Evolutionary conservation across 2,888 invertebrate genomes (phyloP).

Genomic region (Phengaris arion): DNA sequence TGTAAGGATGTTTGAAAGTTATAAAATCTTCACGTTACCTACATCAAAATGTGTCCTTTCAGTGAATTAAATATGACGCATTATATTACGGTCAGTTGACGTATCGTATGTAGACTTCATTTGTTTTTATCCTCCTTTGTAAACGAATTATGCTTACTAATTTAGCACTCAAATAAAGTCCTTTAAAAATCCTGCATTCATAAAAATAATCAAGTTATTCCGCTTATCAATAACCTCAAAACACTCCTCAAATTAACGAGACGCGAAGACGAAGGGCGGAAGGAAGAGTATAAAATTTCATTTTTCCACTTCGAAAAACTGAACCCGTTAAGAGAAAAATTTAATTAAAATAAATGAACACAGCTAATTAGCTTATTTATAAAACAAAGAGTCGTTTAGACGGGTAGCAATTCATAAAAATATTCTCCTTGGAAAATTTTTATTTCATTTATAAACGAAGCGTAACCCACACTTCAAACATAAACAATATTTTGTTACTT

Average conservation of each 20-base stretch:
- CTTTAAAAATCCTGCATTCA: neutral
- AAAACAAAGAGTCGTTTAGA: constrained; percentile 4
- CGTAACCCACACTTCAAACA: neutral
- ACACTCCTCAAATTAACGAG: neutral
- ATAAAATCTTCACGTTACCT: no score
- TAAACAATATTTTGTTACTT: neutral
- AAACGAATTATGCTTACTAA: no score
- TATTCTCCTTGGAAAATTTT: neutral
- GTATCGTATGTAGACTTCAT: no score
- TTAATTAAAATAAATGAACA: constrained; percentile 23
- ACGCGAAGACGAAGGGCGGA: neutral
- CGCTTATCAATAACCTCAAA: neutral
- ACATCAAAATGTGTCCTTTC: no score
- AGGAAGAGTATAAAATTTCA: neutral
- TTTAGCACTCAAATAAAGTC: neutral
- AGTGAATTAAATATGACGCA: no score
- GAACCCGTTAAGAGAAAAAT: neutral
- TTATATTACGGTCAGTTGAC: no score
- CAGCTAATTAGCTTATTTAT: constrained; percentile 17
- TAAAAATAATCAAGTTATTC: neutral
- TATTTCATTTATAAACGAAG: constrained; percentile 3
- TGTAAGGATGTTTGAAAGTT: no score
- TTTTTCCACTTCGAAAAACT: constrained; percentile 7
- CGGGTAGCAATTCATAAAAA: constrained; percentile 14
- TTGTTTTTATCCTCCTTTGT: no score